Conservation (phyloP, 2,888 invertebrate genomes). For the Stenurella melanura region DNA sequence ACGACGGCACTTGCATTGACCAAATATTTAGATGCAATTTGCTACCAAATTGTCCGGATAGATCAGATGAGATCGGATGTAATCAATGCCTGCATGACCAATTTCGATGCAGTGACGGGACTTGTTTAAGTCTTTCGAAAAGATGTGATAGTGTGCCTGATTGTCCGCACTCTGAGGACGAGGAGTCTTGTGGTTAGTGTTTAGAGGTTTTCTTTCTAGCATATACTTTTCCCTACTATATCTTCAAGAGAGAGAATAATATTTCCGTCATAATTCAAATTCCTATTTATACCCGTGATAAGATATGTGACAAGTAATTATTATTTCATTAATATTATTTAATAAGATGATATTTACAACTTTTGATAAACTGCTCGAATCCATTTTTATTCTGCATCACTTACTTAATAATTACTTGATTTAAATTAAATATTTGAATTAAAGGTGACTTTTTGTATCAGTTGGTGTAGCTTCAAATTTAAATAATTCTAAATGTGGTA, state of each 20-base stretch:
- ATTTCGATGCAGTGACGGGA: conserved; percentile 77
- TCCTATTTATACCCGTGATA: too few relatives aligned
- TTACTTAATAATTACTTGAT: too few relatives aligned
- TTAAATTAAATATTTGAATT: too few relatives aligned
- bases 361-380: too few relatives aligned
- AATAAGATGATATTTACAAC: too few relatives aligned
- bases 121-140: conserved; percentile 74
- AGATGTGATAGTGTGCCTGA: conserved; percentile 75
- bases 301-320: too few relatives aligned
- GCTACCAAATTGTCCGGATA: conserved; percentile 85
- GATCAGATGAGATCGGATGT: conserved; percentile 87
- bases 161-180: conserved; percentile 78
- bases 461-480: too few relatives aligned
- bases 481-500: too few relatives aligned
- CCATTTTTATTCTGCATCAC: too few relatives aligned
- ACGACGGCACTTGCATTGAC: conserved; percentile 75
- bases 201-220: conserved; percentile 30
- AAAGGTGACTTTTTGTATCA: too few relatives aligned
- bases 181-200: conserved; percentile 75
- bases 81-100: conserved; percentile 75
- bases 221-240: not conserved
- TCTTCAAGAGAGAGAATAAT: not conserved
- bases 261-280: not conserved
- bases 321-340: too few relatives aligned
- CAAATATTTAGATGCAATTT: conserved; percentile 74